A percentile compares a stretch with the other conserved stretches of the same genome.
Conservation (phyloP, 2,113 vertebrate genomes). For the Alethe diademata region DNA sequence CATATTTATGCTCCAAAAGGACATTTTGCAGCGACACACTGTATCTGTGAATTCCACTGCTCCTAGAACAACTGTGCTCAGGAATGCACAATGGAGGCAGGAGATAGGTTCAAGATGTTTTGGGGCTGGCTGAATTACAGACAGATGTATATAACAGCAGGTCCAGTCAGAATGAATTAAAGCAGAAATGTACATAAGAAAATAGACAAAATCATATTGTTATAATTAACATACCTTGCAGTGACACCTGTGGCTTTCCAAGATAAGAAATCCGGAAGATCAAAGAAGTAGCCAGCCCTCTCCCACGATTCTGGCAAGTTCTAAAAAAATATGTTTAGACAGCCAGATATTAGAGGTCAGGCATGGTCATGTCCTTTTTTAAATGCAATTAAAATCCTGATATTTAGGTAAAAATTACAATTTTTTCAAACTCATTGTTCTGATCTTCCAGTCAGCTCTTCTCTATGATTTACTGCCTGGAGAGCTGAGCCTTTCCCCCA, state of each 20-base stretch:
- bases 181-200: conserved; percentile 35
- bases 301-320: conserved; percentile 76
- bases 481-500: neutral
- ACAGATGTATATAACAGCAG: conserved; percentile 69
- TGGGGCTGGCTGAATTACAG: conserved; percentile 67
- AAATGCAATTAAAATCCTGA: neutral
- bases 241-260: conserved; percentile 94
- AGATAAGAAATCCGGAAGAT: conserved; percentile 94
- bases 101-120: conserved; percentile 80
- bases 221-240: conserved; percentile 81
- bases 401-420: neutral
- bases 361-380: neutral
- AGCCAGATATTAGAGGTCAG: conserved; percentile 8
- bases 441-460: neutral
- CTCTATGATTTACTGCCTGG: neutral
- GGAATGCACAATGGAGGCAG: conserved; percentile 50
- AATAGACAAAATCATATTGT: conserved; percentile 21
- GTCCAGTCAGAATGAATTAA: conserved; percentile 65
- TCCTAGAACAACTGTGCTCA: conserved; percentile 37
- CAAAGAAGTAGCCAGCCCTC: conserved; percentile 88
- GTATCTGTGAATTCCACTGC: conserved; percentile 36
- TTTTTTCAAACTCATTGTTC: neutral
- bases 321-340: conserved; percentile 66
- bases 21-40: conserved; percentile 13
- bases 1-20: neutral